Evolutionary conservation across 92 coral and sea anemone genomes (phyloP).

Genomic region (Porites rus): DNA sequence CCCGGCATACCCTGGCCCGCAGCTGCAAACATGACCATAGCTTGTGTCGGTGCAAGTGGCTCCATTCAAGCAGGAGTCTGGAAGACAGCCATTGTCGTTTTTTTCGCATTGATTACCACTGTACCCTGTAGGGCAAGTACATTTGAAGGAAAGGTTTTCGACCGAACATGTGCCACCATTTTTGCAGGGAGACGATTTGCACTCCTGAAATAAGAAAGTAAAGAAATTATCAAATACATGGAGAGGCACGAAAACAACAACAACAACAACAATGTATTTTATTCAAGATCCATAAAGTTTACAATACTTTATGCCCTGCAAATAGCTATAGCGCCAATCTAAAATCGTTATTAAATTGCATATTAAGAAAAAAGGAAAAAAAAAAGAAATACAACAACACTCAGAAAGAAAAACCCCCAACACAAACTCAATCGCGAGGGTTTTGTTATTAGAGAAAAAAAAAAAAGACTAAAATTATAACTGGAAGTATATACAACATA

Average conservation of each 20-base stretch:
- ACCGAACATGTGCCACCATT: slow-evolving; percentile 90
- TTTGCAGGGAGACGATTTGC: slow-evolving; percentile 74
- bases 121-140: slow-evolving; percentile 80
- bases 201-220: slow-evolving; percentile 72
- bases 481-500: no score
- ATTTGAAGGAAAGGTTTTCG: slow-evolving; percentile 66
- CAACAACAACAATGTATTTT: no score
- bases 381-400: no score
- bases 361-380: no score
- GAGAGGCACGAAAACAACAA: neutral
- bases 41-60: slow-evolving; percentile 76
- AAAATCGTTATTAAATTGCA: no score
- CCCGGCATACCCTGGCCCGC: slow-evolving; percentile 82
- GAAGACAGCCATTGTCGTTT: slow-evolving; percentile 85
- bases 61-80: slow-evolving; percentile 85
- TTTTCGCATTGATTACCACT: slow-evolving; percentile 90
- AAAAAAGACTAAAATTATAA: no score
- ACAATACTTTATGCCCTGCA: no score
- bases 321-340: no score
- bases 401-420: no score
- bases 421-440: no score
- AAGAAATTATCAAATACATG: neutral
- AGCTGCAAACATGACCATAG: slow-evolving; percentile 81
- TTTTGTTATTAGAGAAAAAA: no score
- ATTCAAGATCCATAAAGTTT: no score